Evolutionary conservation across 2,113 vertebrate genomes (phyloP).

Genomic region (Percina caprodes): DNA sequence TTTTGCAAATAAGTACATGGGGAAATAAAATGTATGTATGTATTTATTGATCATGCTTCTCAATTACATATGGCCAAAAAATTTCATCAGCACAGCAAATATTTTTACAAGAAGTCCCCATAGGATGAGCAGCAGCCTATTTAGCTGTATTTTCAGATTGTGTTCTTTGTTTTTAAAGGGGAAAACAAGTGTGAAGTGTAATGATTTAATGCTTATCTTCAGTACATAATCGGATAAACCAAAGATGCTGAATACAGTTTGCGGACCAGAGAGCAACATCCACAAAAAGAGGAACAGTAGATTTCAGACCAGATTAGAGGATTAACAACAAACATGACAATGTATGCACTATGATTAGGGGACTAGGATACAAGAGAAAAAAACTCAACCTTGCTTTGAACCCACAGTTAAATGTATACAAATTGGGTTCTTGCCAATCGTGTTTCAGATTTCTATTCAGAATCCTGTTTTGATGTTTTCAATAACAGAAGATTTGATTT

Average conservation of each 20-base stretch:
- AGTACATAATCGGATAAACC: background rate
- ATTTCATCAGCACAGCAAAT: no score
- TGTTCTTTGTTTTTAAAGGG: background rate
- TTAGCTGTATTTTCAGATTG: background rate
- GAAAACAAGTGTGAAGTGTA: background rate
- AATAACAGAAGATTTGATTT: background rate
- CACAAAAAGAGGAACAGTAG: background rate
- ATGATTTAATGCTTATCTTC: background rate
- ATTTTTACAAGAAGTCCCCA: no score
- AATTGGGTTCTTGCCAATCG: background rate
- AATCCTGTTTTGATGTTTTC: background rate
- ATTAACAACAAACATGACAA: slow-evolving; percentile 15
- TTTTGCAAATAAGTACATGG: no score
- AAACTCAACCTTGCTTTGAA: background rate
- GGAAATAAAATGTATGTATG: no score
- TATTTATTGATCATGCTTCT: no score
- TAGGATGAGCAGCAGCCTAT: background rate
- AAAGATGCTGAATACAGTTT: background rate
- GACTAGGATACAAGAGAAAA: background rate
- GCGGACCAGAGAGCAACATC: background rate
- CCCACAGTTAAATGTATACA: background rate
- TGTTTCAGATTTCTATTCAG: background rate
- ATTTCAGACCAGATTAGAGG: slow-evolving; percentile 3
- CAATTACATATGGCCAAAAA: no score
- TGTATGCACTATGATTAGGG: background rate